Conservation (phyloP, 1,140 invertebrate genomes). For the Cephus cinctus region DNA sequence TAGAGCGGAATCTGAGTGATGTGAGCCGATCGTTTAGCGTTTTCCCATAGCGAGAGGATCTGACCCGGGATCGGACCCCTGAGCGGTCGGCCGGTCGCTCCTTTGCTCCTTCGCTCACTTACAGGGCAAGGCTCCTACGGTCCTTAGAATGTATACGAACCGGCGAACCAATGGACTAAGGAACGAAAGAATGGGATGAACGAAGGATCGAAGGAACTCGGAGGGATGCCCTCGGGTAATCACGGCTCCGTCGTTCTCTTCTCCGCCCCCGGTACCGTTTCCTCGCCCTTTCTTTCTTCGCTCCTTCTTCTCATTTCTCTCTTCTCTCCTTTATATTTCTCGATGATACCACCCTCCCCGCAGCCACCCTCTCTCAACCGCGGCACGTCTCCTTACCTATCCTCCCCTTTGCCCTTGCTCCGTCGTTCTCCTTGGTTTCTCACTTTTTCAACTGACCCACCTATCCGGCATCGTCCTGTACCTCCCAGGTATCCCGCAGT, state of each 20-base stretch:
- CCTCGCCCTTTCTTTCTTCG: conserved; percentile 14
- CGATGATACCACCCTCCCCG: too few species aligned
- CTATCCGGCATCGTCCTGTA: not conserved
- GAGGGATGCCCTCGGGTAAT: conserved; percentile 51
- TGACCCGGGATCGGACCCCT: conserved; percentile 53
- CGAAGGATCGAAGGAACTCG: too few species aligned
- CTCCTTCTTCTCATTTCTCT: not conserved
- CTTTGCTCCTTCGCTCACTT: too few species aligned
- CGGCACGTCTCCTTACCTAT: too few species aligned
- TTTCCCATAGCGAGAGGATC: conserved; percentile 55
- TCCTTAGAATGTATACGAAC: too few species aligned
- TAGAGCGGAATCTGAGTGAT: conserved; percentile 53
- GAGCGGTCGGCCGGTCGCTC: conserved; percentile 34
- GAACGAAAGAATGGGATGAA: too few species aligned
- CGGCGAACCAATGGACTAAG: too few species aligned
- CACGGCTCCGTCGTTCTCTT: conserved; percentile 42
- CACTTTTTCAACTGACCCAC: conserved; percentile 8
- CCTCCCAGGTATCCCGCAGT: conserved; percentile 23
- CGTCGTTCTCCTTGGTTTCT: conserved; percentile 3
- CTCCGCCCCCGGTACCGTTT: conserved; percentile 29
- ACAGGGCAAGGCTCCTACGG: too few species aligned
- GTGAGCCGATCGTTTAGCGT: conserved; percentile 56
- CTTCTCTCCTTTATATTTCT: not conserved
- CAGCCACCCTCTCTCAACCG: too few species aligned
- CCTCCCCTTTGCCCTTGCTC: not conserved